Base-by-base conservation (phyloP, 1,140 invertebrate species). In the Papilio glaucus region DNA sequence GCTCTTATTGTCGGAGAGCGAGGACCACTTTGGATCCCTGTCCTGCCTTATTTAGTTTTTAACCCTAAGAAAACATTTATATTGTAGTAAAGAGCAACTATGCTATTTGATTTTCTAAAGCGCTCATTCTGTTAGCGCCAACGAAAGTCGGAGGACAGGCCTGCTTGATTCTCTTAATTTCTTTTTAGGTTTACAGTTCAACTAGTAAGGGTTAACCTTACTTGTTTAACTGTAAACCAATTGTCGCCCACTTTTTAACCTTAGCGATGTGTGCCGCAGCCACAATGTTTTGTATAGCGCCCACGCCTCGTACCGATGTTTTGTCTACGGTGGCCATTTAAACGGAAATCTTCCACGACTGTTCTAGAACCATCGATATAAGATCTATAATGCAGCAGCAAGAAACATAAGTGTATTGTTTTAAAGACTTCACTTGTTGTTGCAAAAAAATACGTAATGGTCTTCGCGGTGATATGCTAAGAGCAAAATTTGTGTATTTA, bases 371-470 rank as follows among this genome's bases (percentile, higher is more conserved):
- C n/a, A 57, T 12, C 21, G 49, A 57, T 57, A 57, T 57, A 57
- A 57, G 49, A 57, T 57, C 49, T 57, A 57, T 10, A 57, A 24
- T 57, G 10, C 49, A 57, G 21, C 24, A 57, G 49, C 49, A 57
- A 26, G 49, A 57, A n/a, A 33, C 6, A 33, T 33, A 33, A 33
- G 2, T 57, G 18, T 57, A 26, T 57, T 57, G 49, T 57, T 53
- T 53, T 57, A 57, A 57, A 57, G 18, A 57, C 21, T 26, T 57
- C 49, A 57, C 45, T 49, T 49, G 45, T 49, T 49, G 42, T 49
- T 57, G 49, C 49, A 57, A 57, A 57, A n/a, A 45, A 57, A 57
- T 26, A 57, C 49, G 49, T 57, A 18, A 57, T 57, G 9, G 21
- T 9, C 4, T 57, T 57, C 49, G 49, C 49, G 21, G 18, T 57